Evolutionary conservation across 2,888 invertebrate species (phyloP).

Genomic region (Lordiphosa andalusiaca): DNA sequence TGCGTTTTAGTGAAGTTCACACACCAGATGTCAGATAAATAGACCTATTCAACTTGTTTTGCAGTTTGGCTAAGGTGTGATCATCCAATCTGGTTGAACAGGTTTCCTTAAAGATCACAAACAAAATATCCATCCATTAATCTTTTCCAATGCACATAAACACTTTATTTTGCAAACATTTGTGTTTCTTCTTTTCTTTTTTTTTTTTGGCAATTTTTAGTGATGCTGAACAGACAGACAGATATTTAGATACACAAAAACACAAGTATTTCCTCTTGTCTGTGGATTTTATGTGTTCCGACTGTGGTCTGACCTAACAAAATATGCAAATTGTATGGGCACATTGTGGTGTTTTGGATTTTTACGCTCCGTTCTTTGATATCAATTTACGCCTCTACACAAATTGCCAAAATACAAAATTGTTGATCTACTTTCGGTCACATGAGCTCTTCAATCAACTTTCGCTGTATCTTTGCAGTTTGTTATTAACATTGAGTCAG

Average conservation of each 20-base stretch:
- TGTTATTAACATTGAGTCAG: constrained; percentile 9
- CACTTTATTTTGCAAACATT: constrained; percentile 5
- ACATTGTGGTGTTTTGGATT: constrained; percentile 3
- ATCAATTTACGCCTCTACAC: constrained; percentile 35
- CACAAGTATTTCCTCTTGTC: constrained; percentile 12
- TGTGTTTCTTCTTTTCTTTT: too few relatives aligned
- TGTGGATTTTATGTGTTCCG: constrained; percentile 8
- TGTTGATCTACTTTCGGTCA: constrained; percentile 9
- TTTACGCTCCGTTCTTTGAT: constrained; percentile 1
- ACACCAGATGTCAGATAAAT: too few relatives aligned
- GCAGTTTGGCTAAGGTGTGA: background rate
- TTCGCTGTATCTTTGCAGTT: constrained; percentile 1
- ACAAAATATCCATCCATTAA: constrained; percentile 3
- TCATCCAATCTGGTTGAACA: background rate
- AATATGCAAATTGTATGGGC: constrained; percentile 10
- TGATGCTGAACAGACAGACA: constrained; percentile 12
- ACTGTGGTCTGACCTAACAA: constrained; percentile 4
- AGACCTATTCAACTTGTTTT: too few relatives aligned
- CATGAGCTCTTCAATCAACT: constrained; percentile 7
- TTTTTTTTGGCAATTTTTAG: background rate
- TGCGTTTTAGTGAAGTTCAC: too few relatives aligned
- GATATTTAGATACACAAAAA: constrained; percentile 1
- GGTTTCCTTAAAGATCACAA: too few relatives aligned
- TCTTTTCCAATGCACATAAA: constrained; percentile 10
- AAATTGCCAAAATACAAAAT: constrained; percentile 27